Percentiles rank a stretch among this genome's conserved stretches.
phyloP scores from a whole-genome alignment of 2,888 invertebrate genomes.

The Acleris emargana region DNA sequence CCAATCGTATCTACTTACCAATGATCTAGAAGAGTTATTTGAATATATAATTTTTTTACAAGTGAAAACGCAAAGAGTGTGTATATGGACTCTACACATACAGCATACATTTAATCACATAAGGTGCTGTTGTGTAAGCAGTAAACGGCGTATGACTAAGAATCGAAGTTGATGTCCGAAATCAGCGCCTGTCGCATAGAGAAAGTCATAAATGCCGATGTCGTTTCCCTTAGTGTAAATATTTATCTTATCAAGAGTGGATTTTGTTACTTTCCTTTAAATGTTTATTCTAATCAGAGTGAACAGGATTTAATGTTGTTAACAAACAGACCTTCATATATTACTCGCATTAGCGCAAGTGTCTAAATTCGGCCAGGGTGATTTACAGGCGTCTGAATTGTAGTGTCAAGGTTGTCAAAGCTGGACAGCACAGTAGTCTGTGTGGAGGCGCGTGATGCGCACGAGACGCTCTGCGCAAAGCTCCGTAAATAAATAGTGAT shows the following conservation, averaged over 20 bases:
- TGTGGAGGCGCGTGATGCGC: conserved; percentile 59
- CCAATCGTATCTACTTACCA: conserved; percentile 11
- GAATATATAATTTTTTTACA: conserved; percentile 12
- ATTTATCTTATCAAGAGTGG: conserved; percentile 55
- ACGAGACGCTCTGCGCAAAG: conserved; percentile 59
- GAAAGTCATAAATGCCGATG: conserved; percentile 64
- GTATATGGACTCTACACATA: conserved; percentile 31
- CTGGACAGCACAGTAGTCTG: conserved; percentile 54
- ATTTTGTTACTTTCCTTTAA: conserved; percentile 57
- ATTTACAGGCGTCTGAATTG: conserved; percentile 47
- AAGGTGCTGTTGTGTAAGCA: conserved; percentile 40
- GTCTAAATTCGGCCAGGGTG: conserved; percentile 44
- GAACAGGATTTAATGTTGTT: conserved; percentile 1
- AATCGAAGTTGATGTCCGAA: conserved; percentile 49
- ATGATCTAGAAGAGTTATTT: neutral
- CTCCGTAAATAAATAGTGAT: conserved; percentile 81
- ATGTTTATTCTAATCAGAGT: conserved; percentile 31
- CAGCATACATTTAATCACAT: conserved; percentile 31
- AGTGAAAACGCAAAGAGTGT: conserved; percentile 32
- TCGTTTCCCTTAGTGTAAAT: conserved; percentile 56
- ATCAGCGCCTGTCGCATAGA: conserved; percentile 50
- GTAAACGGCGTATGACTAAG: conserved; percentile 35
- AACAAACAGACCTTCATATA: conserved; percentile 17
- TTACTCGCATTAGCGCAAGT: conserved; percentile 36
- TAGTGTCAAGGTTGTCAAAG: conserved; percentile 69